Conservation (phyloP, 2,113 vertebrate genomes). For the Columba livia region DNA sequence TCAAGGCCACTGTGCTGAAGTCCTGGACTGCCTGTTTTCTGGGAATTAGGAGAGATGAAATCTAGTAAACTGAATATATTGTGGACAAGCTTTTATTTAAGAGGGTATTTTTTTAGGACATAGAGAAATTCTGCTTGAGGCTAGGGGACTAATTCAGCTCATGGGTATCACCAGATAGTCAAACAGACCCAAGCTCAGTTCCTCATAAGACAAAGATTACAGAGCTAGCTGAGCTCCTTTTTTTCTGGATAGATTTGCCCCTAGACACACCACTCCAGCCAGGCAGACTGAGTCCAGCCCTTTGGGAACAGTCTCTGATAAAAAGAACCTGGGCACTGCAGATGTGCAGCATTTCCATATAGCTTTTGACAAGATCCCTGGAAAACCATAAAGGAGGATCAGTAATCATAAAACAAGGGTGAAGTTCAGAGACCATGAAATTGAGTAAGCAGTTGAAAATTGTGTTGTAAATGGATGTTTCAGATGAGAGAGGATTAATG, state of each 20-base stretch:
- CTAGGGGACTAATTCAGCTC: not conserved
- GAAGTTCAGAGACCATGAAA: conserved; percentile 60
- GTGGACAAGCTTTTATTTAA: not conserved
- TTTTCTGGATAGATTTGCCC: not conserved
- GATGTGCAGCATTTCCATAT: conserved; percentile 9
- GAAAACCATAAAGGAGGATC: conserved; percentile 34
- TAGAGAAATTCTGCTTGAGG: not conserved
- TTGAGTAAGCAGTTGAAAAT: conserved; percentile 48
- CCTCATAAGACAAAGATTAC: not conserved
- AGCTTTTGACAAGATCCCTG: conserved; percentile 25
- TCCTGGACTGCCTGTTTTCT: not conserved
- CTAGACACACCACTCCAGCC: not conserved
- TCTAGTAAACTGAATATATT: not conserved
- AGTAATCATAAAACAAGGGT: conserved; percentile 14
- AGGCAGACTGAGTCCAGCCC: not conserved
- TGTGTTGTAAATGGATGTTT: conserved; percentile 54
- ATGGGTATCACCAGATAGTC: not conserved
- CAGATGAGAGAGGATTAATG: conserved; percentile 62
- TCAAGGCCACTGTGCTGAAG: not conserved
- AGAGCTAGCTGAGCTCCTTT: not conserved
- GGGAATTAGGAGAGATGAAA: not conserved
- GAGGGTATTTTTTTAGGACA: not conserved
- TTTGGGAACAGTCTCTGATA: not conserved
- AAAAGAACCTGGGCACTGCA: not conserved
- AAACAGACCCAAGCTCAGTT: not conserved